Evolutionary conservation across 2,888 invertebrate genomes (phyloP).

Genomic region (Serrognathus titanus): DNA sequence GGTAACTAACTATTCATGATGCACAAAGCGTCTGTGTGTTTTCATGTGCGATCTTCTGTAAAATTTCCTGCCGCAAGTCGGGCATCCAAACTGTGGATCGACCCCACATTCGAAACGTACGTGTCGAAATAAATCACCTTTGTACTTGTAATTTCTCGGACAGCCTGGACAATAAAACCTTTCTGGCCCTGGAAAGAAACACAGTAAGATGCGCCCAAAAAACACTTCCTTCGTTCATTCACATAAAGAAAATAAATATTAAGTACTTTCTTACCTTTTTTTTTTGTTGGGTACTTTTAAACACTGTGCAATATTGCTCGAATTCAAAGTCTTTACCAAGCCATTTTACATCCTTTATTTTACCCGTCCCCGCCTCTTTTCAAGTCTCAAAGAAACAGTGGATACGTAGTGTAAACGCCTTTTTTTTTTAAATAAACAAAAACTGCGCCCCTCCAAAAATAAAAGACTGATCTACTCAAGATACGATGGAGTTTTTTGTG

Average conservation of each 20-base stretch:
- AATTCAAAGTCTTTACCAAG: no score
- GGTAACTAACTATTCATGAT: slow-evolving; percentile 15
- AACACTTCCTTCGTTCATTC: background rate
- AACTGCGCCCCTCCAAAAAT: no score
- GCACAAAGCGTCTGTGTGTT: slow-evolving; percentile 15
- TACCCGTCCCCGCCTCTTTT: no score
- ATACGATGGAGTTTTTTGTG: background rate
- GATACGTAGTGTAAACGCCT: no score
- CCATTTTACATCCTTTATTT: no score
- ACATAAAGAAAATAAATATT: background rate
- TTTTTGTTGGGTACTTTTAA: no score
- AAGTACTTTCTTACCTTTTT: background rate
- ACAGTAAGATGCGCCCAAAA: no score
- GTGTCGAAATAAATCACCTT: slow-evolving; percentile 69
- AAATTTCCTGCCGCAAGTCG: slow-evolving; percentile 17
- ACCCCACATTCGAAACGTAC: slow-evolving; percentile 62
- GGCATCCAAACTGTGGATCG: slow-evolving; percentile 28
- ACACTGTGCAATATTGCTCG: no score
- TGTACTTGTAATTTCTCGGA: slow-evolving; percentile 58
- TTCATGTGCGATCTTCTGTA: slow-evolving; percentile 18
- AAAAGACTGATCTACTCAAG: no score
- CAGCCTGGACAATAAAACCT: slow-evolving; percentile 19
- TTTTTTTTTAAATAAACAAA: no score
- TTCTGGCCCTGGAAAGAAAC: background rate
- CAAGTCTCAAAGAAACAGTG: no score